phyloP scores from a whole-genome alignment of 2,888 invertebrate genomes.

The Timema podura region DNA sequence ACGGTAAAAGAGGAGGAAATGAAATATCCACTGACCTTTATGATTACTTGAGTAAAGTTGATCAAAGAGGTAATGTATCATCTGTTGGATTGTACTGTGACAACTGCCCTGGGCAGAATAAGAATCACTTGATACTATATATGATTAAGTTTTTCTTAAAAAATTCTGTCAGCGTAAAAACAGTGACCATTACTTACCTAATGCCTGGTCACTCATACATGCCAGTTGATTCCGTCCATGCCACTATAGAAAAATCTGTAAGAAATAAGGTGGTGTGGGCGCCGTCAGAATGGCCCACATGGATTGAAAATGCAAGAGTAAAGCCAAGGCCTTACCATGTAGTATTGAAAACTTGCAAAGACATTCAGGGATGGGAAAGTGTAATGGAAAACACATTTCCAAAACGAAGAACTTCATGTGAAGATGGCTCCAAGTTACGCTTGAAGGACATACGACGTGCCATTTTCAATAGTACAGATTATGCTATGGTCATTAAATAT shows the following conservation, averaged over 20 bases:
- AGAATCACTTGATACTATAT: not conserved
- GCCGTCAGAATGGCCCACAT: not conserved
- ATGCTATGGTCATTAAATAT: too few species aligned
- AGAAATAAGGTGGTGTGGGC: not conserved
- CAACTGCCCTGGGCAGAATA: not conserved
- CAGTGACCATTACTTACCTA: slow-evolving; percentile 8
- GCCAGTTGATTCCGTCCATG: not conserved
- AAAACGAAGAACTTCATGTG: too few species aligned
- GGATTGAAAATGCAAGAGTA: too few species aligned
- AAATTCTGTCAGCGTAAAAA: not conserved
- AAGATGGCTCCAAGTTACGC: too few species aligned
- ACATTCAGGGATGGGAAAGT: too few species aligned
- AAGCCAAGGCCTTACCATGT: too few species aligned
- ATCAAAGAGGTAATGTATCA: not conserved
- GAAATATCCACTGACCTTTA: slow-evolving; percentile 32
- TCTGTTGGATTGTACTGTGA: not conserved
- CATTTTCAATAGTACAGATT: too few species aligned
- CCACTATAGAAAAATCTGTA: not conserved
- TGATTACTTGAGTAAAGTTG: not conserved
- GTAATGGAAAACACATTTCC: too few species aligned
- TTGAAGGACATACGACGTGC: too few species aligned
- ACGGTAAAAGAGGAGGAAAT: slow-evolving; percentile 38
- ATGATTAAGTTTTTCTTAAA: not conserved
- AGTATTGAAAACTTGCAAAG: too few species aligned
- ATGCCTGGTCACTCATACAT: not conserved